Percentiles rank a stretch among this genome's conserved stretches.
These are phyloP conservation scores for Argyrosomus regius DNA, from an alignment of 2,797 vertebrate genomes.

Conservation along the genomic window DNA sequence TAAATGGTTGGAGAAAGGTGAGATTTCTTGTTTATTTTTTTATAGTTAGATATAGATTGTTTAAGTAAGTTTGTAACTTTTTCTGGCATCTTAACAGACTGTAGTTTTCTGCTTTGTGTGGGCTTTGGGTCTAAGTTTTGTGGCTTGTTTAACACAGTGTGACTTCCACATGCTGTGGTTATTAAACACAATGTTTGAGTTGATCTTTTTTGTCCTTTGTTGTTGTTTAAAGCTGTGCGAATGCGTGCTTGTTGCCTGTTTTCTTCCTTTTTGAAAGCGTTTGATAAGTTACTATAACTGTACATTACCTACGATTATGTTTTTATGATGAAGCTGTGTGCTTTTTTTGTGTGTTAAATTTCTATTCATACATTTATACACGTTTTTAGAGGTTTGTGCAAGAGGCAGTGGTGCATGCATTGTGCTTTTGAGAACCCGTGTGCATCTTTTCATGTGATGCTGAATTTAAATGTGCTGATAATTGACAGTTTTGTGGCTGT, in stretches of 20 bases:
- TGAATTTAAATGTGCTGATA: background rate
- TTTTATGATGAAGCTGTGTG: background rate
- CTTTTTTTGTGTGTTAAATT: background rate
- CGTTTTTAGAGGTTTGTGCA: background rate
- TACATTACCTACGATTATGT: background rate
- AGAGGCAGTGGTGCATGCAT: background rate
- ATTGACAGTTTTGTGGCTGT: background rate
- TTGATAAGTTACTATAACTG: background rate
- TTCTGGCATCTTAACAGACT: background rate
- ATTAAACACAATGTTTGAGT: background rate
- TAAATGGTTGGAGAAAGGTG: slow-evolving; percentile 87
- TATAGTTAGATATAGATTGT: background rate
- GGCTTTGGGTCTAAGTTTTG: background rate
- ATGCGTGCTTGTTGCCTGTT: background rate
- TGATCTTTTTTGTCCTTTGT: background rate
- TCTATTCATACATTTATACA: background rate
- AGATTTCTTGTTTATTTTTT: slow-evolving; percentile 41
- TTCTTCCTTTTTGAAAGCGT: slow-evolving; percentile 5
- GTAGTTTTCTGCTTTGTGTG: background rate
- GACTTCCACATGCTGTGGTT: background rate
- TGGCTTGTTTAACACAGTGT: background rate
- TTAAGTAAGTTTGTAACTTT: background rate
- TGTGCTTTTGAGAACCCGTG: background rate
- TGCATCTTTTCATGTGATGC: background rate
- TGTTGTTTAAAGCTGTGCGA: slow-evolving; percentile 3